Base-by-base conservation (phyloP, 2,113 vertebrate species). In the Grantiella picta region DNA sequence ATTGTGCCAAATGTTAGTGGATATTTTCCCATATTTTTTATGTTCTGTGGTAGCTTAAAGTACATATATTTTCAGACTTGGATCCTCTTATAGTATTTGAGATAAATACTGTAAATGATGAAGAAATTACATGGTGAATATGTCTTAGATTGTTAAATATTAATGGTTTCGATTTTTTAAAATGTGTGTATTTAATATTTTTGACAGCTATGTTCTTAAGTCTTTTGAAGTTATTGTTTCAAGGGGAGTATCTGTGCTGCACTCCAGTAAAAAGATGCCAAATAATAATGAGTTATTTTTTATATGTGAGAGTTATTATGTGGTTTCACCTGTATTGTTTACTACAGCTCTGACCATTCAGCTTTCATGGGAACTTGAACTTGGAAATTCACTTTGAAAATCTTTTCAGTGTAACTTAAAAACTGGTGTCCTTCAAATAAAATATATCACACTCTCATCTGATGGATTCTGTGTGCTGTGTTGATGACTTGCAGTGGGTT, bases 211-310 rank as follows among this genome's bases (percentile, higher is more conserved):
- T 93, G 57, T 93, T 77, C 82, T 33, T 90, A 89, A 90, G 73
- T 96, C 56, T 68, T 94, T 94, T 70, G 87, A 96, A 95, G 54
- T 84, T 86, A 33, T 22, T 85, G 71, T 80, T 89, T 96, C 89
- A 95, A 84, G 52, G 82, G 86, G 45, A 59, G 33, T 83, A 69
- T 84, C 42, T 93, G 50, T 89, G 50, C 65, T 94, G 91, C 42
- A 83, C 54, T 90, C 38, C 49, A 97, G 96, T 97, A 85, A 97
- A 97, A 96, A 94, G 65, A 90, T 68, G 66, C 40, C 50, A 81
- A 93, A 36, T 59, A 77, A 73, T 49, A 66, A 27, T 61, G 42
- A 85, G 22, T 61, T 76, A 22, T 63, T 92, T 86, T 89, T 91
- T 31, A n/a, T 56, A 42, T 82, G 27, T 82, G 69, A 70, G 50